Base-by-base conservation (phyloP, 2,888 invertebrate genomes). In the Eupithecia abbreviata region DNA sequence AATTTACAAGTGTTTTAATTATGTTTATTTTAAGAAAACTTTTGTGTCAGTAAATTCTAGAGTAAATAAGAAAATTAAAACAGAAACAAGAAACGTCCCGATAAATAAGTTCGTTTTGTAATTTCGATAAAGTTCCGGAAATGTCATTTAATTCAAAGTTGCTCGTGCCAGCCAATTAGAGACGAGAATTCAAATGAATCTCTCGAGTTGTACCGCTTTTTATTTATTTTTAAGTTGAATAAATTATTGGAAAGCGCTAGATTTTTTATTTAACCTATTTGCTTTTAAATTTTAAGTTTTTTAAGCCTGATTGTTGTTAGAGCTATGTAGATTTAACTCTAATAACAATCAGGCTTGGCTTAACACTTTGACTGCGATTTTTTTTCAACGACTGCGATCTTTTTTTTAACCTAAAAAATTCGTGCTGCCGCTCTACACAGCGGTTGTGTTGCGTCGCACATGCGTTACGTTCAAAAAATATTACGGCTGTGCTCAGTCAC, bases 171-270 rank as follows among this genome's bases (percentile, higher is more conserved):
- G 65, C 72, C 78, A 76, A 78, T 76, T 62, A 75, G 55, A 49
- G 45, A 30, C 70, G 67, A 49, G 65, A 70, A 72, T 76, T 70
- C 15, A 47, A 78, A 74, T 78, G 41, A 74, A 76, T 74, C 30
- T 45, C 13, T 47, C 62, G 71, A 77, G 68, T 73, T 75, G 41
- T 49, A 58, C 67, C 13, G 55, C 41, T 71, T 75, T 47, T 67
- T 70, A 71, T 75, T 78, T 73, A 78, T 73, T 71, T 71, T 69
- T 65, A 71, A 70, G 72, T 45, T 76, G 7, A 74, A 76, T 78
- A 78, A 78, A 76, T 74, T 74, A 76, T 76, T 70, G 7, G 41
- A 74, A 73, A 65, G 13, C 55, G 51, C 7, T 71, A 65, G 43
- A 65, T 15, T 41, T 75, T 75, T 75, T 62, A 47, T 72, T 75